Percentiles rank a stretch among this genome's conserved stretches.
phyloP scores from a whole-genome alignment of 2,797 vertebrate genomes.

The Acanthiza pusilla region DNA sequence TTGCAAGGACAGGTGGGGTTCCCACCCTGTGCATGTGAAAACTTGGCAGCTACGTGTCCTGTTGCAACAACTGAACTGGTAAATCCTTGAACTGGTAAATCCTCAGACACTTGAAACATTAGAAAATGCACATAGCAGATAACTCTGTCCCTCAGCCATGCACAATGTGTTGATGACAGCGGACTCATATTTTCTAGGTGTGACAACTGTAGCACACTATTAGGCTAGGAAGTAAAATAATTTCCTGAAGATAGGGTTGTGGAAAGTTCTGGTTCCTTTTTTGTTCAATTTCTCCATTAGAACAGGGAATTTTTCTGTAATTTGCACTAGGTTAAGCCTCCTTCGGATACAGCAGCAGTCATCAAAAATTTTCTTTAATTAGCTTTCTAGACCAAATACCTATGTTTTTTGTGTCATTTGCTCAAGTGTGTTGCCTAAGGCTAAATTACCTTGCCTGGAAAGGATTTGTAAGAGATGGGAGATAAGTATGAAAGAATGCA shows the following conservation, averaged over 20 bases:
- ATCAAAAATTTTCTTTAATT: background rate
- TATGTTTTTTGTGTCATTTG: background rate
- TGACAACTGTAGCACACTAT: background rate
- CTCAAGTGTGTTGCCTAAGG: background rate
- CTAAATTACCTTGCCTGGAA: background rate
- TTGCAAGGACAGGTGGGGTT: background rate
- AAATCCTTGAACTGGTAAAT: background rate
- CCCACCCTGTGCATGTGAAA: background rate
- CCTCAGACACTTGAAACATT: background rate
- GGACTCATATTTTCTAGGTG: background rate
- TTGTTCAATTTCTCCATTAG: background rate
- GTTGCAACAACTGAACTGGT: background rate
- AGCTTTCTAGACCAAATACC: background rate
- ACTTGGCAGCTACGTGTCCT: background rate
- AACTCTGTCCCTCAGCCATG: background rate
- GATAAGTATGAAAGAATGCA: background rate
- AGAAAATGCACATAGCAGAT: background rate
- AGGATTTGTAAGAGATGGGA: background rate
- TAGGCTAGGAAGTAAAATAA: background rate
- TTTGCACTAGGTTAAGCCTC: background rate
- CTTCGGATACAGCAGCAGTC: background rate
- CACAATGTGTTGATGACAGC: fast-evolving
- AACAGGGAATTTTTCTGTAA: background rate
- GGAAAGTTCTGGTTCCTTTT: background rate
- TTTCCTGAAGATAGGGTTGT: background rate